Conservation (phyloP, 2,797 vertebrate species). For the Morus bassanus region DNA sequence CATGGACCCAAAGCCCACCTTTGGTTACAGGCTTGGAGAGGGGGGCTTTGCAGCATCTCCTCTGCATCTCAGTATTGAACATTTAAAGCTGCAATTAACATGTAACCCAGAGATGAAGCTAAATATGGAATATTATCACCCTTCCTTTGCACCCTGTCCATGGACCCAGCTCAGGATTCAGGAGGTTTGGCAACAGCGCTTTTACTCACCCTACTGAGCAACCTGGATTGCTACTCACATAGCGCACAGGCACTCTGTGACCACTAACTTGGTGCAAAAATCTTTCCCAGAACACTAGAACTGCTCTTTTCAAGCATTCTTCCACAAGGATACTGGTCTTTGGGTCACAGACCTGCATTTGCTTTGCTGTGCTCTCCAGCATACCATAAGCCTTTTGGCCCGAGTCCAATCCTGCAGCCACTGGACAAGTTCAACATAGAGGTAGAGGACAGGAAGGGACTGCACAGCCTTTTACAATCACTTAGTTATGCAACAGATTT, state of each 20-base stretch:
- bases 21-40: neutral
- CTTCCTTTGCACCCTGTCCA: neutral
- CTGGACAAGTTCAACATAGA: neutral
- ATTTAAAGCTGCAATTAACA: neutral
- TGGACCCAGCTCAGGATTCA: neutral
- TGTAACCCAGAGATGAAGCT: neutral
- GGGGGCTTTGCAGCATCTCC: neutral
- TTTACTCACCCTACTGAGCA: neutral
- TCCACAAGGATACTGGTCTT: neutral
- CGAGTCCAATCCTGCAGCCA: neutral
- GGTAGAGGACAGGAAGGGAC: neutral
- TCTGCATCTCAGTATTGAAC: neutral
- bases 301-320: neutral
- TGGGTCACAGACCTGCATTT: neutral
- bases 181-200: neutral
- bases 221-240: neutral
- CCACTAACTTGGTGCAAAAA: neutral
- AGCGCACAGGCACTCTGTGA: neutral
- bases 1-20: neutral
- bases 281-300: neutral
- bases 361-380: neutral
- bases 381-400: neutral
- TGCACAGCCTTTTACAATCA: neutral
- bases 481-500: neutral
- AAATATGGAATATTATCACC: neutral